Conservation (phyloP, 2,797 vertebrate genomes). For the Tauraco hartlaubi region DNA sequence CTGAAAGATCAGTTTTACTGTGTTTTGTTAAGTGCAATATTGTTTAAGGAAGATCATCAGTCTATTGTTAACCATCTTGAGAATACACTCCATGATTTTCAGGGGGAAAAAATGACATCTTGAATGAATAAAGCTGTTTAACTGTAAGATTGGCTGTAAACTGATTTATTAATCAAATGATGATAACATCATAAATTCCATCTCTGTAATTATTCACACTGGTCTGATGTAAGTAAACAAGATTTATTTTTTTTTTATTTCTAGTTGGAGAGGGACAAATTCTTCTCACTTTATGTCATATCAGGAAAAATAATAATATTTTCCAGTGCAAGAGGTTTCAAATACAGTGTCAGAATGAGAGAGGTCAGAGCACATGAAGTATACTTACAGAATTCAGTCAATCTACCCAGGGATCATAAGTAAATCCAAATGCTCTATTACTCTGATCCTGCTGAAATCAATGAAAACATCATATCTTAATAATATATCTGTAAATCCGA, state of each 20-base stretch:
- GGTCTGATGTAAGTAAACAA: neutral
- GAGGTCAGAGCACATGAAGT: neutral
- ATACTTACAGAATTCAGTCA: neutral
- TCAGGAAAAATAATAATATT: neutral
- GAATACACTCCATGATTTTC: neutral
- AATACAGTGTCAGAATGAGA: neutral
- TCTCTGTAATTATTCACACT: neutral
- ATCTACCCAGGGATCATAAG: neutral
- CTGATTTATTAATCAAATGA: neutral
- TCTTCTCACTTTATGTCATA: neutral
- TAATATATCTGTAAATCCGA: neutral
- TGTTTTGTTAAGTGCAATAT: neutral
- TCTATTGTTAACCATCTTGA: neutral
- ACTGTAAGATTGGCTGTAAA: neutral
- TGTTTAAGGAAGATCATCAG: neutral
- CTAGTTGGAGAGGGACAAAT: neutral
- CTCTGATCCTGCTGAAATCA: neutral
- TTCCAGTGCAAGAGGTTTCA: neutral
- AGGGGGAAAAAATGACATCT: accelerated
- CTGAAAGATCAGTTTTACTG: neutral
- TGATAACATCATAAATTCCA: neutral
- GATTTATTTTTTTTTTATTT: neutral
- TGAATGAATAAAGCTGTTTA: neutral
- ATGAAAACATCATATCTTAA: neutral
- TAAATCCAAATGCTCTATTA: neutral